Conservation (phyloP, 2,888 invertebrate genomes). For the Perdita meconis region DNA sequence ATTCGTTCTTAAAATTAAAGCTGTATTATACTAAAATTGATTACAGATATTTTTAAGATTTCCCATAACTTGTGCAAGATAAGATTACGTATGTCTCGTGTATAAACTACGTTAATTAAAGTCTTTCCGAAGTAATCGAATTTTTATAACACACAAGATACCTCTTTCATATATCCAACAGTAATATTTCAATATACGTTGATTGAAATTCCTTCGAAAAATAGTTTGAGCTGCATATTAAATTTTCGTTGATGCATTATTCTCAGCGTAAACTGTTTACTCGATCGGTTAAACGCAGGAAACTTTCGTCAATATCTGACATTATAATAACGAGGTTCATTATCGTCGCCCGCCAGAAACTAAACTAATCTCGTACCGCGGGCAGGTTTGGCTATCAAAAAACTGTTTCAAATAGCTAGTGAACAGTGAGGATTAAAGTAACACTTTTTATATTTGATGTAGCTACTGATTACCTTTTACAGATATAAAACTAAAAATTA, state of each 20-base stretch:
- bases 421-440: too few relatives aligned
- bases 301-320: slow-evolving; percentile 61
- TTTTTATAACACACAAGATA: slow-evolving; percentile 4
- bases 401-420: too few relatives aligned
- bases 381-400: neutral
- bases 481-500: too few relatives aligned
- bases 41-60: neutral
- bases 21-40: neutral
- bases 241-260: slow-evolving; percentile 11
- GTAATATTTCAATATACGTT: neutral
- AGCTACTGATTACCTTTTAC: too few relatives aligned
- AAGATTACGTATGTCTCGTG: neutral
- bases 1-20: neutral
- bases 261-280: slow-evolving; percentile 21
- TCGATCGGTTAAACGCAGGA: neutral
- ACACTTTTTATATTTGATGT: too few relatives aligned
- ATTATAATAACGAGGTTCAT: slow-evolving; percentile 39
- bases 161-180: neutral
- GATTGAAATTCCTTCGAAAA: slow-evolving; percentile 33
- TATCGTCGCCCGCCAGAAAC: slow-evolving; percentile 18
- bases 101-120: neutral
- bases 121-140: neutral
- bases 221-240: slow-evolving; percentile 35
- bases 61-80: neutral
- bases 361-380: neutral